Base-by-base conservation (phyloP, 2,888 invertebrate species). In the Hirtodrosophila duncani region DNA sequence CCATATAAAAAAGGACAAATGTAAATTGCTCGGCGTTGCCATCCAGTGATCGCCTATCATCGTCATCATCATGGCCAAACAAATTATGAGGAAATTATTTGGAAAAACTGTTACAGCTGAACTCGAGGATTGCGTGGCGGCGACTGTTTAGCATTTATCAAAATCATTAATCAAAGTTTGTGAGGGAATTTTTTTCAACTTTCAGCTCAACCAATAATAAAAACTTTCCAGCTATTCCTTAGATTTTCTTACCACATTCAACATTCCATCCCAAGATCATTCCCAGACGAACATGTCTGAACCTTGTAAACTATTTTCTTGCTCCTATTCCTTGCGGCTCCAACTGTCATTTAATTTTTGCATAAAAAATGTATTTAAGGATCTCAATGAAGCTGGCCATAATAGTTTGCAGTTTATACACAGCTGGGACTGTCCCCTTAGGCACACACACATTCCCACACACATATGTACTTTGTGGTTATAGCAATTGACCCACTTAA, bases 81-180 rank as follows among this genome's bases (percentile, higher is more conserved):
- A 26, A 55, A 78, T 81, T 69, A 81, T 66, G 45, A 60, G 46
- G 45, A 75, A 70, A 75, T 75, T 81, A 78, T 50, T 72, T 57
- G 49, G 21, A 49, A 56, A 33, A 39, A 48, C 30, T 5, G 20
- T 4, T 18, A 3, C 30, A 21, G 16, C 31, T 16, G 11, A 11
- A 16, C 31, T 8, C 39, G 10, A n/a, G n/a, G n/a, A n/a, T n/a
- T n/a, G n/a, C n/a, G n/a, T n/a, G n/a, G n/a, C n/a, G n/a, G n/a
- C n/a, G 59, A 57, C 63, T 62, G 57, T 51, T 75, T 66, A 57
- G 63, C 82, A 67, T 75, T 59, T 68, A 60, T 56, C 63, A 56
- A n/a, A n/a, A 59, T 52, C 82, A 75, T 75, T 68, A 72, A 75
- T 82, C 82, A 82, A 63, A 46, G 53, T 63, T 81, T 75, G 79